Base-by-base conservation (phyloP, 2,888 invertebrate species). In the Ornithoptera priamus region DNA sequence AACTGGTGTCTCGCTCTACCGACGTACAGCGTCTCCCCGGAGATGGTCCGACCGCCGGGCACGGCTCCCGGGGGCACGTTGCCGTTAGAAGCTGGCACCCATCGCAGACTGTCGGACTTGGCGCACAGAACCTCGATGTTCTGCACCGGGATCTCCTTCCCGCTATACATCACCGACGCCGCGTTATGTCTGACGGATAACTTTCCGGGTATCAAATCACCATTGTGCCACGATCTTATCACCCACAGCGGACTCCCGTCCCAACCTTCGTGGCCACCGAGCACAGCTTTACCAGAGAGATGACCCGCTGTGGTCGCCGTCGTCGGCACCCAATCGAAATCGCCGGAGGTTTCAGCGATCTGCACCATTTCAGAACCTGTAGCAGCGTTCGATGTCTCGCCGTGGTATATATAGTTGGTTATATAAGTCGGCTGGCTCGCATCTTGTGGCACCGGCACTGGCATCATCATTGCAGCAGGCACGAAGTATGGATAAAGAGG, bases 1-100 rank as follows among this genome's bases (percentile, higher is more conserved):
- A 94, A 86, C 78, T 94, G 93, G 77, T 94, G 93, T 56, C 88
- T 84, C 0, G 94, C 94, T 73, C 94, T 86, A 0, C 94, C 94
- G 0, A 94, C 89, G 76, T 93, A 94, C 20, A 94, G 75, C 5
- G 89, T 87, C 77, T 93, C 93, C 6, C 93, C 93, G 6, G 85
- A 78, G 0, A 78, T 70, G 1, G 94, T 93, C 61, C 85, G 86
- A 1, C 94, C 94, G 0, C 93, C 94, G 65, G 89, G 82, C 39
- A 94, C 89, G 0, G 94, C 94, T 17, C 93, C 90, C 1, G 93
- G 90, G 0, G 94, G 94, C 0, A 94, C 85, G 61, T 83, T 87
- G 0, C 94, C 94, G 59, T 93, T 93, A 0, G 89, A 87, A 17
- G 93, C 88, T 1, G 93, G 92, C 2, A 94, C 86, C 94, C 94